Conservation (phyloP, 2,113 vertebrate genomes). For the Fulmarus glacialis region DNA sequence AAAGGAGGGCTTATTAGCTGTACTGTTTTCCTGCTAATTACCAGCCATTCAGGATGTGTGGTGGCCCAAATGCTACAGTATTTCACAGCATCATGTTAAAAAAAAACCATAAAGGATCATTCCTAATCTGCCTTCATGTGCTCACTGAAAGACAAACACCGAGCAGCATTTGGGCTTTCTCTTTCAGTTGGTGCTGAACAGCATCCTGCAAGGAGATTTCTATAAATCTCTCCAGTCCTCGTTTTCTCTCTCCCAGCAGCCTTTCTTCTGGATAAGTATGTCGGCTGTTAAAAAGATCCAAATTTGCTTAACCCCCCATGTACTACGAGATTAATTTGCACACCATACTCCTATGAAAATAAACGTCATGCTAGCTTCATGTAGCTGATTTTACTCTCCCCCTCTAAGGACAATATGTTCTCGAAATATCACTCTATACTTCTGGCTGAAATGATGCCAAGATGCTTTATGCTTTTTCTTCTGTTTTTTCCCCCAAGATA, state of each 20-base stretch:
- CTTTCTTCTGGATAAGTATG: neutral
- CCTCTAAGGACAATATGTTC: constrained; percentile 43
- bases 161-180: neutral
- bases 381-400: constrained; percentile 17
- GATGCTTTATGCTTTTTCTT: neutral
- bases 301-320: neutral
- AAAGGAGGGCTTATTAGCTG: neutral
- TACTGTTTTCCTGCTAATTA: constrained; percentile 20
- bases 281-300: neutral
- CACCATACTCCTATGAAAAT: neutral
- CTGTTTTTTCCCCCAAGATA: neutral
- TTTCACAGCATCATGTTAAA: constrained; percentile 8
- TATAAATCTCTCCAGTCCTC: neutral
- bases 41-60: neutral
- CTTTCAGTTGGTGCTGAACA: neutral
- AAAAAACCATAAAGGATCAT: neutral
- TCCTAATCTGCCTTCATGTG: neutral
- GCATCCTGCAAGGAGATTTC: neutral
- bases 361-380: constrained; percentile 32
- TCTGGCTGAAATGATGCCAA: neutral
- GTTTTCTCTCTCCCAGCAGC: neutral
- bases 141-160: neutral
- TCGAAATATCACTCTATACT: neutral
- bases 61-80: neutral
- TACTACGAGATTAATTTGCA: neutral